These are phyloP conservation scores for Cottus gobio DNA, from an alignment of 2,113 vertebrate species.

Conservation along the genomic window DNA sequence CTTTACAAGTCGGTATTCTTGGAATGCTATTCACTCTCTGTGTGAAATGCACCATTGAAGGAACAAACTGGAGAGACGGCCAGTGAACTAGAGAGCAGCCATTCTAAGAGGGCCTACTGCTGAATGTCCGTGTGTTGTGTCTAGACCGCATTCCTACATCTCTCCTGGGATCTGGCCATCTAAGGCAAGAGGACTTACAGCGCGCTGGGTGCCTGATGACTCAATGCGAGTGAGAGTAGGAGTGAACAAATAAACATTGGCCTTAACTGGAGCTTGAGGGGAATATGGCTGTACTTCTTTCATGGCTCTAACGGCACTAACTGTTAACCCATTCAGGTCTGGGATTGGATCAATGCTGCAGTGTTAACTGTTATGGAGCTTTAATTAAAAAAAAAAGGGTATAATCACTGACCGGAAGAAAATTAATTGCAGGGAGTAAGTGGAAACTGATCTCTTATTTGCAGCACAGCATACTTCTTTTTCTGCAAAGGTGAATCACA, in stretches of 20 bases:
- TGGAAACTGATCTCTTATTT: neutral
- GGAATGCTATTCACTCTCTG: conserved; percentile 24
- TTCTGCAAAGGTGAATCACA: neutral
- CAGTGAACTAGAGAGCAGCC: conserved; percentile 13
- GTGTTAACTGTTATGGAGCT: conserved; percentile 3
- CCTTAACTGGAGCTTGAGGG: conserved; percentile 71
- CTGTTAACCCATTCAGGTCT: conserved; percentile 69
- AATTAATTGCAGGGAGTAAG: neutral
- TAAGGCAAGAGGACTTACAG: conserved; percentile 77
- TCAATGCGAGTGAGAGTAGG: conserved; percentile 63
- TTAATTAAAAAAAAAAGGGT: conserved; percentile 9
- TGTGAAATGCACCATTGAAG: conserved; percentile 47
- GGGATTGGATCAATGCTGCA: conserved; percentile 33
- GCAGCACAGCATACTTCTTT: conserved; percentile 1
- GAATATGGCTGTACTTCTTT: conserved; percentile 57
- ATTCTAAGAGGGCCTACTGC: conserved; percentile 19
- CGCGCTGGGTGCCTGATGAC: conserved; percentile 69
- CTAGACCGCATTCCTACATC: conserved; percentile 78
- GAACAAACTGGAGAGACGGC: conserved; percentile 22
- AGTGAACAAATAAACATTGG: conserved; percentile 79
- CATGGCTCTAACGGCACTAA: conserved; percentile 41
- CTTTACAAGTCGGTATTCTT: neutral
- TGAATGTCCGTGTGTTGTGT: conserved; percentile 74
- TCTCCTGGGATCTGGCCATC: conserved; percentile 78
- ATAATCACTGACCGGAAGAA: conserved; percentile 3